These are phyloP conservation scores for Prosapia bicincta DNA, from an alignment of 2,888 invertebrate genomes.

Conservation along the genomic window DNA sequence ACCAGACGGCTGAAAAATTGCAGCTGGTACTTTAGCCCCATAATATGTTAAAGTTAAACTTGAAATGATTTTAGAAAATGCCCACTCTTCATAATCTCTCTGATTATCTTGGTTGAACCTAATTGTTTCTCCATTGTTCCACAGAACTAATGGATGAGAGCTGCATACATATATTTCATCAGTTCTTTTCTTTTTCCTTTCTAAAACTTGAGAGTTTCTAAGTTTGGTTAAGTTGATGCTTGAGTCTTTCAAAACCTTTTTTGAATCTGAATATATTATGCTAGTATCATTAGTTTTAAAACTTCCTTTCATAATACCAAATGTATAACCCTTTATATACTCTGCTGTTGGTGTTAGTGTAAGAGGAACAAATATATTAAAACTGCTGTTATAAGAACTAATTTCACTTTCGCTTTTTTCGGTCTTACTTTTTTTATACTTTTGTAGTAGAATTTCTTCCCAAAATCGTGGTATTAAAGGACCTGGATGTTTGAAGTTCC, in stretches of 20 bases:
- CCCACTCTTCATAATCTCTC: conserved; percentile 17
- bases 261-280: neutral
- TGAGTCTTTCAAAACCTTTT: neutral
- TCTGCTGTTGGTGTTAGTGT: neutral
- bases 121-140: conserved; percentile 1
- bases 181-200: neutral
- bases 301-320: no score
- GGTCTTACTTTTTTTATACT: neutral
- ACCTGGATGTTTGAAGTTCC: neutral
- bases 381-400: neutral
- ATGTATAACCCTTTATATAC: neutral
- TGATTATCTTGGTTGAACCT: conserved; percentile 21
- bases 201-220: neutral
- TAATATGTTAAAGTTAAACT: neutral
- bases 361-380: neutral
- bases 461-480: neutral
- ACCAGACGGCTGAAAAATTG: neutral
- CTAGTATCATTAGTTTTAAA: neutral
- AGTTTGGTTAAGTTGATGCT: neutral
- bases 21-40: neutral
- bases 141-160: neutral
- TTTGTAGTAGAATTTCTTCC: neutral
- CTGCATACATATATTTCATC: neutral
- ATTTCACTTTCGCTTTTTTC: neutral
- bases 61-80: conserved; percentile 9